These are phyloP conservation scores for Cherax destructor DNA, from an alignment of 1,140 invertebrate genomes.

Conservation along the genomic window DNA sequence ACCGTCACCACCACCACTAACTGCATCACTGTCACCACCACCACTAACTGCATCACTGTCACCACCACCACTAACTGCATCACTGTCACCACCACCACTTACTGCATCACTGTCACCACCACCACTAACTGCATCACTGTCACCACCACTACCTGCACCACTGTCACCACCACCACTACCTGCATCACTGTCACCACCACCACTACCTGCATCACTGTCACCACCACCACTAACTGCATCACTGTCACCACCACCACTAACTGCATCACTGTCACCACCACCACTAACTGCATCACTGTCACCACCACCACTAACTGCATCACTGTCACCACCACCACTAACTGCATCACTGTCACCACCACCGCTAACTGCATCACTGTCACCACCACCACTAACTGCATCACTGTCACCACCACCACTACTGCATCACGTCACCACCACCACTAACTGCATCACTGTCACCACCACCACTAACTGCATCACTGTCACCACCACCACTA, in stretches of 20 bases:
- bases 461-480: too few species aligned
- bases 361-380: too few species aligned
- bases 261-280: not conserved
- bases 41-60: not conserved
- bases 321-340: not conserved
- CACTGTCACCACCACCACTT: not conserved
- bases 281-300: not conserved
- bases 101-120: not conserved
- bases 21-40: not conserved
- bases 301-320: not conserved
- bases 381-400: too few species aligned
- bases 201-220: not conserved
- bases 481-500: too few species aligned
- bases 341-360: not conserved
- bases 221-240: not conserved
- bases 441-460: too few species aligned
- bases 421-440: too few species aligned
- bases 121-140: too few species aligned
- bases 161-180: too few species aligned
- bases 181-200: too few species aligned
- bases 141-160: not conserved
- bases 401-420: too few species aligned
- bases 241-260: not conserved
- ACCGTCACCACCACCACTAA: not conserved
- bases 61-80: not conserved